Evolutionary conservation across 2,888 invertebrate species (phyloP).

Genomic region (Hirtodrosophila alboralis): DNA sequence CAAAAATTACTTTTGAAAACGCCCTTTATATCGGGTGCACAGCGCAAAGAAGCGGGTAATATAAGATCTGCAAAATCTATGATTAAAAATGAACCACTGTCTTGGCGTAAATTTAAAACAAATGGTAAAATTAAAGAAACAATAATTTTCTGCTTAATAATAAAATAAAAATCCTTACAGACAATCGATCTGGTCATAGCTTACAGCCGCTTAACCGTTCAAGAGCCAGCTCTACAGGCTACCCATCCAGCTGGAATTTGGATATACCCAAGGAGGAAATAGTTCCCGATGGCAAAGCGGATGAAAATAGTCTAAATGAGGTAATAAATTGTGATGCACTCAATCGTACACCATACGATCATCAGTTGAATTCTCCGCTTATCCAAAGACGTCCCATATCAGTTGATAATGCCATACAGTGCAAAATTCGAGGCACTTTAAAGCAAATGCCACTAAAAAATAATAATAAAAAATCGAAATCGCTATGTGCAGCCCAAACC

Average conservation of each 20-base stretch:
- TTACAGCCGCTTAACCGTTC: slow-evolving; percentile 25
- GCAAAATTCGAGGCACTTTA: not conserved
- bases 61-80: no score
- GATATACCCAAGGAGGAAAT: not conserved
- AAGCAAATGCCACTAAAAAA: not conserved
- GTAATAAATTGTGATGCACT: slow-evolving; percentile 27
- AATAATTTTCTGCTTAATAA: not conserved
- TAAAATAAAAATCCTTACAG: slow-evolving; percentile 7
- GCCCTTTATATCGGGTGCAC: not conserved
- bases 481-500: not conserved
- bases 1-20: not conserved
- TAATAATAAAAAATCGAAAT: not conserved
- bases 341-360: slow-evolving; percentile 35
- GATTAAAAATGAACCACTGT: not conserved
- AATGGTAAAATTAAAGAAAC: slow-evolving; percentile 22
- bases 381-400: not conserved
- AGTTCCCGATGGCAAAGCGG: not conserved
- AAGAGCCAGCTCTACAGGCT: slow-evolving; percentile 41
- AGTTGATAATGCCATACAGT: slow-evolving; percentile 20
- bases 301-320: slow-evolving; percentile 21
- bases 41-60: slow-evolving; percentile 9
- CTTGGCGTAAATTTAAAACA: slow-evolving; percentile 6
- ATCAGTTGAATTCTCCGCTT: slow-evolving; percentile 6
- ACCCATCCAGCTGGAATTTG: slow-evolving; percentile 59
- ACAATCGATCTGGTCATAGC: slow-evolving; percentile 14